Base-by-base conservation (phyloP, 1,140 invertebrate species). In the Sitobion miscanthi region DNA sequence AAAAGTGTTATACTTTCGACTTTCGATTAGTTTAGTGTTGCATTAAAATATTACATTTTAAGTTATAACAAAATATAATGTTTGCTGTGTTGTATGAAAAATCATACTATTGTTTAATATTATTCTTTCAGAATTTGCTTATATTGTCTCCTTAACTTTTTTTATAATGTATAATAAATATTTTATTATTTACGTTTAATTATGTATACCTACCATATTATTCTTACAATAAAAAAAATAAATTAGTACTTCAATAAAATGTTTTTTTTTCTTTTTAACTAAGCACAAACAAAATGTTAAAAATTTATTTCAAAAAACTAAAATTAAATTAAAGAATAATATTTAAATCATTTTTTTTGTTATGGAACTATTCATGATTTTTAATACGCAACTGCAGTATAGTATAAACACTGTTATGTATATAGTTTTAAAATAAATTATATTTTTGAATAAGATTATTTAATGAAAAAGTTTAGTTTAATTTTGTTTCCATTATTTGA, bases 31-130 rank as follows among this genome's bases (percentile, higher is more conserved):
- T 87, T 87, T n/a, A 87, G 49, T 52, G 14, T 52, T 52, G 3
- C 49, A 52, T 52, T 52, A 20, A 52, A 52, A 52, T 52, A 52
- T 52, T 52, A 52, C 17, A 52, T 52, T 52, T 11, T 14, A 49
- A 14, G 47, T 49, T 11, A 49, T 49, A 49, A 14, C 47, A 57
- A 57, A 57, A 57, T 25, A 42, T 42, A 42, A 57, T 57, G 0
- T 23, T 54, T 20, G 23, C 9, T 25, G 54, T 90, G 9, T 23
- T 57, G 25, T 57, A 42, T 42, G 57, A 38, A 4, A 90, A 90
- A 57, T 23, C 57, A 90, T 42, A 90, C n/a, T 57, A 57, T 25
- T 57, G 52, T 90, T 54, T 89, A 89, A 89, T 47, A 47, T 89
- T 57, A 89, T 57, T 57, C 52, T 57, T 20, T 89, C 21, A 38